Evolutionary conservation across 2,888 invertebrate species (phyloP).

Genomic region (Rosalia funebris): DNA sequence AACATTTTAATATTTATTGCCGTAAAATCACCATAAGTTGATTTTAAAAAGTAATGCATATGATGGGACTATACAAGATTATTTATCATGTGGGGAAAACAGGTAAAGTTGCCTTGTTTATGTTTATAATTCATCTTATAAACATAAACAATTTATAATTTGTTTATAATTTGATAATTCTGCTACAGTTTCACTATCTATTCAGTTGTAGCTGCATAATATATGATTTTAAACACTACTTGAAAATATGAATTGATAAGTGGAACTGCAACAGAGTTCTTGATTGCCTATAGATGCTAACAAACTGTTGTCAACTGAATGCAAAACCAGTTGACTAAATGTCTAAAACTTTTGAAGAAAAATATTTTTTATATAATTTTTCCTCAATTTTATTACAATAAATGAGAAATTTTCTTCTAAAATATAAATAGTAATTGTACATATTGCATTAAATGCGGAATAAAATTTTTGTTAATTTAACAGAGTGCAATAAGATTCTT

Average conservation of each 20-base stretch:
- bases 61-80: neutral
- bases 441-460: constrained; percentile 35
- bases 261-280: neutral
- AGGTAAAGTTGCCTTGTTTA: no score
- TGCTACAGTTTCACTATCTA: no score
- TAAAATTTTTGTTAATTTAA: constrained; percentile 24
- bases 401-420: constrained; percentile 21
- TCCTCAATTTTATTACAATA: constrained; percentile 10
- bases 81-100: no score
- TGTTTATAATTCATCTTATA: no score
- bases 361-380: constrained; percentile 9
- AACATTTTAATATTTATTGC: neutral
- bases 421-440: constrained; percentile 9
- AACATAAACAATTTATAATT: no score
- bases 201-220: no score
- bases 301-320: neutral
- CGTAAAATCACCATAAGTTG: neutral
- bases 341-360: neutral
- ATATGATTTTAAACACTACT: no score
- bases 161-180: no score
- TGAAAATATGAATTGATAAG: neutral
- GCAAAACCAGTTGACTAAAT: neutral
- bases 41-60: no score
- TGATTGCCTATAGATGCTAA: neutral
- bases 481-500: constrained; percentile 36